Base-by-base conservation (phyloP, 2,888 invertebrate genomes). In the Marronus borbonicus region DNA sequence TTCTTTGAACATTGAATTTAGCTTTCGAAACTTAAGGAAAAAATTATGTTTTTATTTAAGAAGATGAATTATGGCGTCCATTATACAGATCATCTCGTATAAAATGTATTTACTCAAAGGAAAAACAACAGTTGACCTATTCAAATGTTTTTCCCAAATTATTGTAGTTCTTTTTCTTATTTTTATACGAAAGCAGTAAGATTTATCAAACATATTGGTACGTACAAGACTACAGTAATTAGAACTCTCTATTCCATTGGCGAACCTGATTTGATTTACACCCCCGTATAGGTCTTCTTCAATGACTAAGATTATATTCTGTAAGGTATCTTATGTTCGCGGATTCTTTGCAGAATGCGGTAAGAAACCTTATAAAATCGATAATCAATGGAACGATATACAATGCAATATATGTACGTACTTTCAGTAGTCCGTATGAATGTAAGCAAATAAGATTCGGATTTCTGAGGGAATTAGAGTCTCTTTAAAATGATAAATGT, bases 311-410 rank as follows among this genome's bases (percentile, higher is more conserved):
- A 74, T 62, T 39, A 44, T 60, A 28, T 58, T 70, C 70, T 70
- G 70, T 70, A 70, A 55, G 70, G 70, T 70, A 70, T 70, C 70
- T 70, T 70, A 55, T 31, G 36, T 70, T 44, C 50, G 28, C 28
- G 8, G n/a, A 66, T 66, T 64, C 76, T 74, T 70, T 66, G 58
- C 66, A 58, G 60, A 77, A 78, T 75, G 69, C 76, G 55, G 78
- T 80, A 77, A 80, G 77, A 77, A 80, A 76, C 78, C 79, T 50
- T 80, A 80, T 24, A 80, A 79, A 58, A 65, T 75, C 55, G 39
- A 74, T 74, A 74, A 74, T 74, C 72, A 74, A 74, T 74, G 60
- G 28, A 58, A 74, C 49, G 20, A 74, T 58, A 39, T 20, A 58
- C 24, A 31, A 44, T 44, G 44, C 12, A 12, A 8, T 8, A 44